Conservation (phyloP, 2,797 vertebrate genomes). For the Enteromius argenteus region DNA sequence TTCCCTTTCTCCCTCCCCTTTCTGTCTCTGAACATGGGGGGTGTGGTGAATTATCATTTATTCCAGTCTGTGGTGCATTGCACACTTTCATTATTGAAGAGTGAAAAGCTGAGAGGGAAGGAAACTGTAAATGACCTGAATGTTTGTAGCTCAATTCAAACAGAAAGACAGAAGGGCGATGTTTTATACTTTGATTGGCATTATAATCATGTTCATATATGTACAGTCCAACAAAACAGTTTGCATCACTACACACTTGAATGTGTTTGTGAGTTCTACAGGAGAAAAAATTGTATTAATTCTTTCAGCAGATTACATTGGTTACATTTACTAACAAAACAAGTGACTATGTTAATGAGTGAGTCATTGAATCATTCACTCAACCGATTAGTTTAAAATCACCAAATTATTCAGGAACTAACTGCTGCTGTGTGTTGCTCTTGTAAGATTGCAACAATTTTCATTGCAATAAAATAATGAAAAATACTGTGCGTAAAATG, state of each 20-base stretch:
- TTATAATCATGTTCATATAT: background rate
- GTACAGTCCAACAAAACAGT: background rate
- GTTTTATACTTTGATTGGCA: background rate
- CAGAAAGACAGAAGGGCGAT: background rate
- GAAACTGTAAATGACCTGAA: background rate
- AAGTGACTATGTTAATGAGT: background rate
- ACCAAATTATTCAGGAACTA: background rate
- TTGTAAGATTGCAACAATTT: background rate
- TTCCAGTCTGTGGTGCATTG: constrained; percentile 56
- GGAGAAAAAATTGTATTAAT: background rate
- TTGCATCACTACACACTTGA: background rate
- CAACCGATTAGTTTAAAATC: background rate
- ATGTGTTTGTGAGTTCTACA: background rate
- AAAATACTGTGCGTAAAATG: background rate
- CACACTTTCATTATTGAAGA: constrained; percentile 65
- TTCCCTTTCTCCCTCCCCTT: constrained; percentile 35
- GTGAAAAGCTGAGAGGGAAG: constrained; percentile 36
- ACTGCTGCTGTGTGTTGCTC: background rate
- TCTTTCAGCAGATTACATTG: background rate
- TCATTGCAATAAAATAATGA: background rate
- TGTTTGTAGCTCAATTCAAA: constrained; percentile 7
- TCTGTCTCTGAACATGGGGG: constrained; percentile 18
- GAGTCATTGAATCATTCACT: constrained; percentile 3
- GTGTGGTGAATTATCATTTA: constrained; percentile 59
- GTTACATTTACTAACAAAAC: background rate